These are phyloP conservation scores for Anastrepha ludens DNA, from an alignment of 1,140 invertebrate species.

Conservation along the genomic window DNA sequence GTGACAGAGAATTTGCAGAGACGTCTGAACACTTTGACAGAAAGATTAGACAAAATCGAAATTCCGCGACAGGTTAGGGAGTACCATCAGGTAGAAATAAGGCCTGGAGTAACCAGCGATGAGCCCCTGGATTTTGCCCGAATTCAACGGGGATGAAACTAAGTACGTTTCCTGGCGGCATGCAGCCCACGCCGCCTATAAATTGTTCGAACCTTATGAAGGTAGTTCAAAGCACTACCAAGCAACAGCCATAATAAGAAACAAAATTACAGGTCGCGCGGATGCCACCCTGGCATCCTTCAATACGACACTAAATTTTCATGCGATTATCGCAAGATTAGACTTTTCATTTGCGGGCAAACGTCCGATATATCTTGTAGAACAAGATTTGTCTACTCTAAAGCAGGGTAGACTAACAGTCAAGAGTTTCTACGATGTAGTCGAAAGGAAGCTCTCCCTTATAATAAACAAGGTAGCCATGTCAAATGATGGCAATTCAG, in stretches of 20 bases:
- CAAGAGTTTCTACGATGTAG: conserved; percentile 55
- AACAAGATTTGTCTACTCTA: conserved; percentile 56
- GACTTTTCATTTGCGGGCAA: conserved; percentile 58
- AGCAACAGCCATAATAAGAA: conserved; percentile 57
- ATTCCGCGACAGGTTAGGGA: too few species aligned
- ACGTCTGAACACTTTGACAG: too few species aligned
- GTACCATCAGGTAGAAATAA: too few species aligned
- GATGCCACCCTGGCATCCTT: conserved; percentile 57
- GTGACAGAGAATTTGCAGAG: too few species aligned
- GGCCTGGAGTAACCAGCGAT: too few species aligned
- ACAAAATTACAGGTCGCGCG: conserved; percentile 60
- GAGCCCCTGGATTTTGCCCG: too few species aligned
- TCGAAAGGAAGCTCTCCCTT: conserved; percentile 56
- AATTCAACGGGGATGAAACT: too few species aligned
- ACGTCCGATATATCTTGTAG: conserved; percentile 56
- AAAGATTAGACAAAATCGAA: too few species aligned
- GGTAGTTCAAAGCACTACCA: conserved; percentile 54
- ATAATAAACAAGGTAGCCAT: too few species aligned
- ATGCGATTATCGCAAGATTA: conserved; percentile 57
- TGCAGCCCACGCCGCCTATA: not conserved
- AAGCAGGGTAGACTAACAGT: conserved; percentile 45
- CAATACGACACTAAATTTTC: conserved; percentile 60
- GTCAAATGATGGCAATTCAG: too few species aligned
- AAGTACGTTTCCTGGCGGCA: not conserved
- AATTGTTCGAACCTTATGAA: not conserved